Conservation (phyloP, 2,888 invertebrate species). For the Leptogaster cylindrica region DNA sequence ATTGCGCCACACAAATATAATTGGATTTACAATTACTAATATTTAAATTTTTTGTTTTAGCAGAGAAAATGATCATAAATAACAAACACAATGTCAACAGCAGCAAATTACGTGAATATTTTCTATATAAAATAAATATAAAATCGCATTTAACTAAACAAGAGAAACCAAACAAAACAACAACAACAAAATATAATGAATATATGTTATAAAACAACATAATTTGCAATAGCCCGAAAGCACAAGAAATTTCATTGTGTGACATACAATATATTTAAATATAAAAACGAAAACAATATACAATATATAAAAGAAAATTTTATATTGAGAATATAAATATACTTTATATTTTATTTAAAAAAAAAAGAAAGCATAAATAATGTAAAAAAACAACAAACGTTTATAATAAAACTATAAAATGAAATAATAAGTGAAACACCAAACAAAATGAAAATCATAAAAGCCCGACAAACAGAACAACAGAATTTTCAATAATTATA, state of each 20-base stretch:
- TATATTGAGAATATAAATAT: slow-evolving; percentile 4
- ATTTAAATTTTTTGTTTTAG: neutral
- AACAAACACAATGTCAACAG: slow-evolving; percentile 17
- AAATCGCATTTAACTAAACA: slow-evolving; percentile 7
- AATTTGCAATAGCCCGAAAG: slow-evolving; percentile 43
- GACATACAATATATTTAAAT: slow-evolving; percentile 8
- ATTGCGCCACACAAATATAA: slow-evolving; percentile 34
- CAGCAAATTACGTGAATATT: slow-evolving; percentile 14
- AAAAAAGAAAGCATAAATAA: neutral
- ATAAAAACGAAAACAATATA: slow-evolving; percentile 1
- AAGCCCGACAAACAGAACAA: slow-evolving; percentile 15
- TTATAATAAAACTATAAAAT: neutral
- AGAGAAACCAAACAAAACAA: slow-evolving; percentile 2
- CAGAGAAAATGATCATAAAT: slow-evolving; percentile 18
- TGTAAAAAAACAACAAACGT: neutral
- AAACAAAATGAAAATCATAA: slow-evolving; percentile 11
- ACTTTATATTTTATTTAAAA: slow-evolving; percentile 11
- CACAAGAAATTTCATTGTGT: slow-evolving; percentile 35
- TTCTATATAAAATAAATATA: slow-evolving; percentile 35
- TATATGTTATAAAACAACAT: slow-evolving; percentile 4
- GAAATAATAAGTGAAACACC: slow-evolving; percentile 6
- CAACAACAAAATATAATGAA: neutral
- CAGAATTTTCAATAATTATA: slow-evolving; percentile 9
- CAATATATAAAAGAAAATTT: neutral
- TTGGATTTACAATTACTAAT: neutral